A percentile compares a stretch with the other conserved stretches of the same genome.
phyloP scores from a whole-genome alignment of 2,113 vertebrate species.

The Eulacestoma nigropectus region DNA sequence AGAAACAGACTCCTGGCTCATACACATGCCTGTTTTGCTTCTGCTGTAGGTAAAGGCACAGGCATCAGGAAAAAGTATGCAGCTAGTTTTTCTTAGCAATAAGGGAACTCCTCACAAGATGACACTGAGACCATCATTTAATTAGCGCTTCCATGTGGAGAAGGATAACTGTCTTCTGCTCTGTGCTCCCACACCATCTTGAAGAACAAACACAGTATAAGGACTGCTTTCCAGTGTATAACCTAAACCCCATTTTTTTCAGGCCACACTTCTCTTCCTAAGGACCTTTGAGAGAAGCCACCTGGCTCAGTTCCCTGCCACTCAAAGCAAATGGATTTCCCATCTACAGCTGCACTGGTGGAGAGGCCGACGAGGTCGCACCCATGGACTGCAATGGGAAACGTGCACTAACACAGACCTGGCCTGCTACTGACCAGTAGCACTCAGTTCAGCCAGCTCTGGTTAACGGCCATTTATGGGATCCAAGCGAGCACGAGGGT shows the following conservation, averaged over 20 bases:
- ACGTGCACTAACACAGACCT: not conserved
- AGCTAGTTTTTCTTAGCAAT: not conserved
- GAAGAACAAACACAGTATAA: not conserved
- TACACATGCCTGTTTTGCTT: not conserved
- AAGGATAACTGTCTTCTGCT: not conserved
- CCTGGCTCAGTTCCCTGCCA: not conserved
- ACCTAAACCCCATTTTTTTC: not conserved
- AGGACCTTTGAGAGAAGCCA: not conserved
- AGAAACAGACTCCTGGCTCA: not conserved
- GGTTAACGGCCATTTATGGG: not conserved
- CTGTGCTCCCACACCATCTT: not conserved
- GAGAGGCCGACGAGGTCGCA: rapidly evolving
- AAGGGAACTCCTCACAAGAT: not conserved
- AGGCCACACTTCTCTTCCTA: not conserved
- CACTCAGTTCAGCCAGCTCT: not conserved
- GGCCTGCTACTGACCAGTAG: not conserved
- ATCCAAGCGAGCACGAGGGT: not conserved
- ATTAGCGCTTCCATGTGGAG: not conserved
- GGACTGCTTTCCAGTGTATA: not conserved
- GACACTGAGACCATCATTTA: not conserved
- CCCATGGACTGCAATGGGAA: not conserved
- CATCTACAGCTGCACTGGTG: not conserved
- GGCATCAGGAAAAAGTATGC: not conserved
- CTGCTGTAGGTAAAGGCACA: not conserved
- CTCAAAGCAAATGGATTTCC: not conserved